Evolutionary conservation across 2,888 invertebrate genomes (phyloP).

Genomic region (Mythimna loreyi): DNA sequence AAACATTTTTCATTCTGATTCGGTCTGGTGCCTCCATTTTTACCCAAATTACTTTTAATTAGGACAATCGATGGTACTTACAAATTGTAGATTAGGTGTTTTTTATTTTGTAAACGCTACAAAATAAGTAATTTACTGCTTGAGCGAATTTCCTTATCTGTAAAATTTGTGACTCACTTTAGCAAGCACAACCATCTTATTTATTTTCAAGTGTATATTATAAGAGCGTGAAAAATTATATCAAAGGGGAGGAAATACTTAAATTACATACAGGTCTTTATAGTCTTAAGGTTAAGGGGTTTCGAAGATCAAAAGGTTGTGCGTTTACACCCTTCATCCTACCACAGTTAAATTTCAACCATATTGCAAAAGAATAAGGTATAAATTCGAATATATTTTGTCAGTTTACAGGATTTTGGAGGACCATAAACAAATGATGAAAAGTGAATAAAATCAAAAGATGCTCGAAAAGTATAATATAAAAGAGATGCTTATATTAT

Average conservation of each 20-base stretch:
- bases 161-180: not conserved
- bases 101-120: too few relatives aligned
- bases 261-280: conserved; percentile 45
- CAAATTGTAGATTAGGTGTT: too few relatives aligned
- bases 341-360: conserved; percentile 4
- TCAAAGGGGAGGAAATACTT: conserved; percentile 31
- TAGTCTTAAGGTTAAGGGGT: conserved; percentile 8
- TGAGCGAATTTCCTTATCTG: conserved; percentile 2
- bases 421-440: conserved; percentile 9
- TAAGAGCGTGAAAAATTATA: conserved; percentile 30
- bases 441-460: conserved; percentile 13
- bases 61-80: too few relatives aligned
- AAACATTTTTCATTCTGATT: too few relatives aligned
- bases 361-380: not conserved
- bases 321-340: not conserved
- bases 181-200: conserved; percentile 11
- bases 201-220: conserved; percentile 9
- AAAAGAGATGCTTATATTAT: not conserved
- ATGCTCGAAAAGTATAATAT: conserved; percentile 8
- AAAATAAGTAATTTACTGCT: not conserved
- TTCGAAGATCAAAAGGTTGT: conserved; percentile 35
- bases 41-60: too few relatives aligned
- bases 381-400: not conserved
- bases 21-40: too few relatives aligned
- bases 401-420: not conserved